A percentile compares a stretch with the other conserved stretches of the same genome.
Evolutionary conservation across 2,888 invertebrate genomes (phyloP).

Genomic region (Agrochola lychnidis): DNA sequence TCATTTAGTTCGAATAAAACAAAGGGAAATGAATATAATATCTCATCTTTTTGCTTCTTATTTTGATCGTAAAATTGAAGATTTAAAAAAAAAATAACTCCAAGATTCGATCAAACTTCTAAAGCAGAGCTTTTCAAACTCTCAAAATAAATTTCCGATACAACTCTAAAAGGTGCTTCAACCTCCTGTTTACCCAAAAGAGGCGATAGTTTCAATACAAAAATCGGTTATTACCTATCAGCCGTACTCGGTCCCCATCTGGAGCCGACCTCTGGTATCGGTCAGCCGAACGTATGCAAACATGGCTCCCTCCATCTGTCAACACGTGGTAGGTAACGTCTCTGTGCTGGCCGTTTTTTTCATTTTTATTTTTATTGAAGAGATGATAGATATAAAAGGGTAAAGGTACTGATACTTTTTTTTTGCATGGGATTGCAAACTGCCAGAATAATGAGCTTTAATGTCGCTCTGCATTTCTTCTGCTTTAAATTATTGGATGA

Average conservation of each 20-base stretch:
- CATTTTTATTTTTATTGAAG: conserved; percentile 19
- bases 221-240: conserved; percentile 65
- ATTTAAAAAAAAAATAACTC: not conserved
- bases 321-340: conserved; percentile 75
- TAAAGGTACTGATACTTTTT: too few relatives aligned
- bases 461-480: not conserved
- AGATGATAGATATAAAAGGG: conserved; percentile 30
- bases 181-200: conserved; percentile 41
- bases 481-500: not conserved
- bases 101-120: not conserved
- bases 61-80: not conserved
- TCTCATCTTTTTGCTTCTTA: not conserved
- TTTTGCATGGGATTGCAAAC: too few relatives aligned
- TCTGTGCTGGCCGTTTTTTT: conserved; percentile 55
- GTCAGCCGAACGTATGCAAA: conserved; percentile 78
- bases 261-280: conserved; percentile 79
- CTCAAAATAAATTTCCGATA: not conserved
- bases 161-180: conserved; percentile 10
- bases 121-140: conserved; percentile 4
- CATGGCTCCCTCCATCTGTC: conserved; percentile 81
- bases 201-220: conserved; percentile 55
- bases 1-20: not conserved
- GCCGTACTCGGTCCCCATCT: conserved; percentile 68
- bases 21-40: not conserved
- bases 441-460: not conserved